Base-by-base conservation (phyloP, 2,888 invertebrate genomes). In the Tenthredo livida region DNA sequence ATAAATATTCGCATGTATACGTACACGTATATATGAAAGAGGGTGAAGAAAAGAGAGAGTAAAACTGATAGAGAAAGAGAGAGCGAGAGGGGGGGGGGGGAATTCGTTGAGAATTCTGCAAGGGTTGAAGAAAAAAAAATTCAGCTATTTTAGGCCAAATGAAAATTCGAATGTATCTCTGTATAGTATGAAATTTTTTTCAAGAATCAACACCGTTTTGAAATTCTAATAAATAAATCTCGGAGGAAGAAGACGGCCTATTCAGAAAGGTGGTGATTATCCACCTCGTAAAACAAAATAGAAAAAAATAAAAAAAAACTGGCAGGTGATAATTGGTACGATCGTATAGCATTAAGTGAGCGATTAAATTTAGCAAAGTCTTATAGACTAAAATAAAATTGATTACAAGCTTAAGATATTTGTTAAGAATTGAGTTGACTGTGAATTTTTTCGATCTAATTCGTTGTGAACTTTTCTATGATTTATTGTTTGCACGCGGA, bases 21-120 rank as follows among this genome's bases (percentile, higher is more conserved):
- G 21, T 67, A 29, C 40, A 25, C 21, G 33, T 37, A 37, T 17
- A 37, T 17, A 40, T 72, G 21, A 40, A 72, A 72, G n/a, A 21
- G 40, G 72, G 72, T 12, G 72, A 12, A 40, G 37, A 72, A 40
- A 40, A 72, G 40, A 70, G 25, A 70, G 61, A 61, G 61, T 25
- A 10, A 25, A 21, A 50, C 17, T 50, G 5, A 1, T 17, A 50
- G 50, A 50, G 50, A 50, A 6, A 50, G 50, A 15, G 50, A 50
- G 33, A 33, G 33, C 2, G 33, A 33, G 33, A 33, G 33, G 4
- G 50, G n/a, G 6, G n/a, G 50, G 17, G n/a, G 9, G 6, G n/a
- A 54, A 7, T 21, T 61, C 61, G 25, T 61, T 21, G 25, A 25
- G 61, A 17, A 3, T 61, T 61, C 25, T 29, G 61, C 21, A 61